Conservation (phyloP, 2,888 invertebrate species). For the Melieria crassipennis region DNA sequence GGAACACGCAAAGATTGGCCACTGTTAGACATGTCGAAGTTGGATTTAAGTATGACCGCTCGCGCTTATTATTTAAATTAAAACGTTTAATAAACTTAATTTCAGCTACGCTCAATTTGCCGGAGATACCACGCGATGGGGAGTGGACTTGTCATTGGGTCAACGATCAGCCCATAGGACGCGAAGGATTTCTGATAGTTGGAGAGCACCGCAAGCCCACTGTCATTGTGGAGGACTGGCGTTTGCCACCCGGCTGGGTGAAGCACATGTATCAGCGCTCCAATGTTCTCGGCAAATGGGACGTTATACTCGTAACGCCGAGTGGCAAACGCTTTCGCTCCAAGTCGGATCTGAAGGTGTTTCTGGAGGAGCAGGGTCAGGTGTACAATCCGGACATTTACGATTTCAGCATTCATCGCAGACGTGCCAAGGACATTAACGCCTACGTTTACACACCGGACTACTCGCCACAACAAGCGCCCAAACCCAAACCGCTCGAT, state of each 20-base stretch:
- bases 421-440: constrained; percentile 66
- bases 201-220: constrained; percentile 67
- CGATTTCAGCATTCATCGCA: constrained; percentile 71
- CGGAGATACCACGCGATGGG: constrained; percentile 65
- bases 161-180: constrained; percentile 76
- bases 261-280: constrained; percentile 81
- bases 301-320: constrained; percentile 77
- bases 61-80: neutral
- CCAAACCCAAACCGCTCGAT: constrained; percentile 46
- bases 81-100: neutral
- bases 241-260: constrained; percentile 79
- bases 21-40: constrained; percentile 58
- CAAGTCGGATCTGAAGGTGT: constrained; percentile 69
- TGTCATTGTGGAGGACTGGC: constrained; percentile 77
- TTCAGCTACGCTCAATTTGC: constrained; percentile 63
- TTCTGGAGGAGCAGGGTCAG: constrained; percentile 61
- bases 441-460: constrained; percentile 64
- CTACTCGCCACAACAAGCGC: constrained; percentile 58
- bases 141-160: constrained; percentile 77
- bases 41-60: constrained; percentile 56
- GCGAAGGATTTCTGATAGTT: constrained; percentile 65
- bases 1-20: constrained; percentile 63
- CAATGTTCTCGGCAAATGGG: constrained; percentile 82
- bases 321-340: constrained; percentile 72
- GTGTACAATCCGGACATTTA: constrained; percentile 70